phyloP scores from a whole-genome alignment of 1,140 invertebrate species.

The Mylabris phalerata region DNA sequence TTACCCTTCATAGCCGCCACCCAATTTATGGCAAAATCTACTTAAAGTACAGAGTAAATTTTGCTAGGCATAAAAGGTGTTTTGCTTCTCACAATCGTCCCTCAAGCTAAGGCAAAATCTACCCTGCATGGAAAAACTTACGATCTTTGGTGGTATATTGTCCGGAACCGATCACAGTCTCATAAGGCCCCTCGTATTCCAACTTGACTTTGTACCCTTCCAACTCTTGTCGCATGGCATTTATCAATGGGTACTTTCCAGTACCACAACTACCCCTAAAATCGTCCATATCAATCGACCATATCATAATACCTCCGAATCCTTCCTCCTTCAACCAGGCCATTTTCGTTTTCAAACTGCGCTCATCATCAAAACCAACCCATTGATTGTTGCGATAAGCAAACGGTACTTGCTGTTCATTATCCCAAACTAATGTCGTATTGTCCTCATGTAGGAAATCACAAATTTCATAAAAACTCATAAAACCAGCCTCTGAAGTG shows the following conservation, averaged over 20 bases:
- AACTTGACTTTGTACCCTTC: constrained; percentile 74
- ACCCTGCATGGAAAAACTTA: constrained; percentile 48
- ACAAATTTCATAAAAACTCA: constrained; percentile 94
- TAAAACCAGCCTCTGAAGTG: constrained; percentile 82
- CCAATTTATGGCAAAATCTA: too few species aligned
- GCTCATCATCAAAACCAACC: constrained; percentile 93
- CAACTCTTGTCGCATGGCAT: constrained; percentile 78
- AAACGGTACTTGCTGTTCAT: constrained; percentile 92
- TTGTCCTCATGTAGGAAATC: constrained; percentile 86
- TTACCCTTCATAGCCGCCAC: too few species aligned
- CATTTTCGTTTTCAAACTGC: constrained; percentile 88
- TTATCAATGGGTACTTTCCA: constrained; percentile 84
- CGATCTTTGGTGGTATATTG: constrained; percentile 81
- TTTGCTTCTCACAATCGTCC: too few species aligned
- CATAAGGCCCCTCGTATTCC: constrained; percentile 83
- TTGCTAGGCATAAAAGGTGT: too few species aligned
- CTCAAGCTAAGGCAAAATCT: neutral
- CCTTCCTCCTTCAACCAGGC: constrained; percentile 89
- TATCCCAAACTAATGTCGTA: constrained; percentile 92
- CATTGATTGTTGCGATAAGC: constrained; percentile 87
- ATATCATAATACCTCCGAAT: constrained; percentile 95
- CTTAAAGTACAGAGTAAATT: too few species aligned
- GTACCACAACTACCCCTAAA: constrained; percentile 84
- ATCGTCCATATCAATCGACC: constrained; percentile 95
- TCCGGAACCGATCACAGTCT: constrained; percentile 60